A percentile compares a stretch with the other conserved stretches of the same genome.
phyloP scores from a whole-genome alignment of 2,797 vertebrate species.

The Siniperca undulata region DNA sequence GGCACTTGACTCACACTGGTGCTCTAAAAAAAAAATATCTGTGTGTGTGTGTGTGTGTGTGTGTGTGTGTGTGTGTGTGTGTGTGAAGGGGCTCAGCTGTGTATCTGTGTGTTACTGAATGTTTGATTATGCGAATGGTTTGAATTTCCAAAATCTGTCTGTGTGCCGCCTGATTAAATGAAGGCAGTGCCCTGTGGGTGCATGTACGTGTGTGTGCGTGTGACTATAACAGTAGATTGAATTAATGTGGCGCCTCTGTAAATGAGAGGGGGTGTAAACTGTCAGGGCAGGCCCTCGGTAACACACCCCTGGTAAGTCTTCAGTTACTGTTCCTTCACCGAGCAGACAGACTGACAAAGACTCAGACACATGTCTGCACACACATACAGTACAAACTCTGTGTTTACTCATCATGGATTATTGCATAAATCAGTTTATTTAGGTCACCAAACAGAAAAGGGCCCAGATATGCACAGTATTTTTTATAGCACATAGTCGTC shows the following conservation, averaged over 20 bases:
- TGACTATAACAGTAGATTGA: slow-evolving; percentile 64
- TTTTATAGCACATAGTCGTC: not conserved
- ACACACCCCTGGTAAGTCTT: slow-evolving; percentile 53
- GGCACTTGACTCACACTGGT: slow-evolving; percentile 36
- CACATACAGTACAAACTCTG: not conserved
- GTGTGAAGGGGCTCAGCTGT: slow-evolving; percentile 61
- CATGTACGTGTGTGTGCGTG: slow-evolving; percentile 7
- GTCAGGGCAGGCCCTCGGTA: slow-evolving; percentile 48
- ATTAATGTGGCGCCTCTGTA: slow-evolving; percentile 76
- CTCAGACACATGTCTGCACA: not conserved
- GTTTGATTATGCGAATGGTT: slow-evolving; percentile 78
- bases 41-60: slow-evolving; percentile 25
- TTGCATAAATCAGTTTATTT: slow-evolving; percentile 18
- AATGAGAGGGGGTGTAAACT: slow-evolving; percentile 69
- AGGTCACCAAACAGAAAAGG: slow-evolving; percentile 5
- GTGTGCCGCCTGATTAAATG: slow-evolving; percentile 65
- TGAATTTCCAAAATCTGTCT: slow-evolving; percentile 72
- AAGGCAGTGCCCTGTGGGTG: slow-evolving; percentile 62
- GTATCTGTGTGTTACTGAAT: slow-evolving; percentile 52
- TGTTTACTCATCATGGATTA: not conserved
- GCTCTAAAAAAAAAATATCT: slow-evolving; percentile 7
- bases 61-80: slow-evolving; percentile 21
- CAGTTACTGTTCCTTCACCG: slow-evolving; percentile 38
- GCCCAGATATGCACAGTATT: not conserved
- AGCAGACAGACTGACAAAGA: slow-evolving; percentile 13